Percentiles rank a stretch among this genome's conserved stretches.
Conservation (phyloP, 2,888 invertebrate species). For the Clanis bilineata region DNA sequence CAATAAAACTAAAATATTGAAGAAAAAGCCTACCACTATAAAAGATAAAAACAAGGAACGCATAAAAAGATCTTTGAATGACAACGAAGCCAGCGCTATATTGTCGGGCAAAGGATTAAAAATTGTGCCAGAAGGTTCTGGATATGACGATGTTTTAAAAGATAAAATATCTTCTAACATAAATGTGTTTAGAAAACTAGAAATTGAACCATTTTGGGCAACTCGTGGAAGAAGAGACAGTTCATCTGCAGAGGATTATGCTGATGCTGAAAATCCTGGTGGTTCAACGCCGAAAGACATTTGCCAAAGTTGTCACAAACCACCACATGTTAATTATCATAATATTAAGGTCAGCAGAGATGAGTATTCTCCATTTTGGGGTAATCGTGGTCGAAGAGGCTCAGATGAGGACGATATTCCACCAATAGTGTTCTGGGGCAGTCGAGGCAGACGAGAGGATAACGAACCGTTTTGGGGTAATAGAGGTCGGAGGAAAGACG, state of each 20-base stretch:
- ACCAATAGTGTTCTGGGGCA: conserved; percentile 58
- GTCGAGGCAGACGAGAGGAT: conserved; percentile 50
- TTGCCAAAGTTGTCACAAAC: conserved; percentile 9
- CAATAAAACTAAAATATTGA: conserved; percentile 48
- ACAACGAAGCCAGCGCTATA: conserved; percentile 49
- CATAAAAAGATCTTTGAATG: conserved; percentile 52
- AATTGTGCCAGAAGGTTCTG: conserved; percentile 32
- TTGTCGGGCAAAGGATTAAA: conserved; percentile 55
- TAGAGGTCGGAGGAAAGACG: conserved; percentile 36
- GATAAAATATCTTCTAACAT: not conserved
- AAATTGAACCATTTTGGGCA: conserved; percentile 61
- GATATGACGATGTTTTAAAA: conserved; percentile 11
- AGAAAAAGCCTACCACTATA: conserved; percentile 40
- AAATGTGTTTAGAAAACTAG: conserved; percentile 14
- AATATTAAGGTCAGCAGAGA: conserved; percentile 39
- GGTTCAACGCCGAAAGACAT: not conserved
- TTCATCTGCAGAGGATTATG: conserved; percentile 43
- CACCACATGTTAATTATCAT: conserved; percentile 25
- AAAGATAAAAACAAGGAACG: conserved; percentile 50
- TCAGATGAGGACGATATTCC: conserved; percentile 37
- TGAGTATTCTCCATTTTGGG: conserved; percentile 56
- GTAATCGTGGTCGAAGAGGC: conserved; percentile 45
- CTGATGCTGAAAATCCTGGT: conserved; percentile 21
- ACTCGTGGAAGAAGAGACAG: conserved; percentile 60
- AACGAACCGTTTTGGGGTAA: conserved; percentile 49